Percentiles rank a stretch among this genome's conserved stretches.
phyloP scores from a whole-genome alignment of 2,113 vertebrate species.

The Peromyscus maniculatus region DNA sequence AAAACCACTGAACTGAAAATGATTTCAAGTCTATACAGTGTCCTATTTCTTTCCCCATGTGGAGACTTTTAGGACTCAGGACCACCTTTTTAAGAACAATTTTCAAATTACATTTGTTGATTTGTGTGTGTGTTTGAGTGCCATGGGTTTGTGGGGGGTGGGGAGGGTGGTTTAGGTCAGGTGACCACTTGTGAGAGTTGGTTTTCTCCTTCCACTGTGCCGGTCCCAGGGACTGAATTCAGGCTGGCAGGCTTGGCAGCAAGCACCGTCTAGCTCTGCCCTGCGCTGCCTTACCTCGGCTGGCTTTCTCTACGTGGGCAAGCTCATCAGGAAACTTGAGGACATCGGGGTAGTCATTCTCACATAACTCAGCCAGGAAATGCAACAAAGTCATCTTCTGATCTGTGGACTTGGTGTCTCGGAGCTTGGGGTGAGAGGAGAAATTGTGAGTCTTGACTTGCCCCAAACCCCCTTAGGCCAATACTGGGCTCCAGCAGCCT shows the following conservation, averaged over 20 bases:
- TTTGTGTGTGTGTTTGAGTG: background rate
- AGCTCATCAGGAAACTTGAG: conserved; percentile 93
- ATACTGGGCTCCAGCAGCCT: background rate
- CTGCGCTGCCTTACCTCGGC: conserved; percentile 89
- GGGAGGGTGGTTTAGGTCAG: background rate
- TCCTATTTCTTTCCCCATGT: background rate
- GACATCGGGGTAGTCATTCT: conserved; percentile 90
- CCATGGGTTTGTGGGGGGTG: no score
- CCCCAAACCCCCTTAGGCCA: background rate
- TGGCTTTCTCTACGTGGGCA: conserved; percentile 95
- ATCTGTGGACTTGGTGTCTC: conserved; percentile 90
- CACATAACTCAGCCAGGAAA: conserved; percentile 93
- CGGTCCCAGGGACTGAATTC: background rate
- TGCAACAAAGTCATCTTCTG: conserved; percentile 94
- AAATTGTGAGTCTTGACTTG: fast-evolving
- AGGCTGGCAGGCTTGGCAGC: background rate
- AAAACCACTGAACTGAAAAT: background rate
- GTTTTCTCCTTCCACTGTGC: background rate
- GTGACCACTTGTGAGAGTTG: background rate
- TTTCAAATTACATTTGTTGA: background rate
- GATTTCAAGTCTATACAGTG: background rate
- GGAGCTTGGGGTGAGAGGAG: conserved; percentile 85
- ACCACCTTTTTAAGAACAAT: background rate
- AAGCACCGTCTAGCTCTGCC: background rate
- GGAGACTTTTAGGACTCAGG: background rate